Base-by-base conservation (phyloP, 2,113 vertebrate species). In the Rhinoptilus africanus region DNA sequence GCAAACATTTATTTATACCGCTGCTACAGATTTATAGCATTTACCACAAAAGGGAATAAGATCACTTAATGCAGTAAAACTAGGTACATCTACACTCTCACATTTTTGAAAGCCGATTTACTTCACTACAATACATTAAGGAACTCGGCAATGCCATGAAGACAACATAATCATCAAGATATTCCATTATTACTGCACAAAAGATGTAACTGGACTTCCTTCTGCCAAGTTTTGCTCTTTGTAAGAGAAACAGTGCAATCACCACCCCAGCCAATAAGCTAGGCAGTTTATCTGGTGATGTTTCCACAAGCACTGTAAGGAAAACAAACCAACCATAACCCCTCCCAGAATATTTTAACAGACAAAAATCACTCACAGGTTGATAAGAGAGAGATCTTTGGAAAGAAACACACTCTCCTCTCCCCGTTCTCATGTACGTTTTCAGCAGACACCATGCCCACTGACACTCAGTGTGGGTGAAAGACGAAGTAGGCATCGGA, bases 401-500 rank as follows among this genome's bases (percentile, higher is more conserved):
- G 27, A 53, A 54, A 57, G 37, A 85, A 90, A 54, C 6, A 59
- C 6, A 8, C 45, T 72, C 41, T 74, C 27, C 35, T 32, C 48
- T 77, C 34, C 53, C 32, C 18, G 5, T 63, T 43, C 23, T 47
- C 30, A 23, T 0, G 1, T 4, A 50, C 2, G 0, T 17, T 72
- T 71, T 17, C 16, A 77, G 51, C 57, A 75, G 50, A 63, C 14
- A 4, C 32, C 7, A 7, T 0, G 0, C 14, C 32, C 14, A n/a
- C n/a, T 48, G n/a, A 56, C 10, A 41, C 23, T 19, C 27, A 89
- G 50, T 16, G 9, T 0, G 2, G 4, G 75, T 3, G 14, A 74
- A 51, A 86, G 34, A 24, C 13, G 32, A 17, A 47, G 28, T 1
- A 80, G 23, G 34, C 37, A 51, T 11, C 28, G 22, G 16, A 57